Evolutionary conservation across 1,140 invertebrate species (phyloP).

Genomic region (Drosophila pandora): DNA sequence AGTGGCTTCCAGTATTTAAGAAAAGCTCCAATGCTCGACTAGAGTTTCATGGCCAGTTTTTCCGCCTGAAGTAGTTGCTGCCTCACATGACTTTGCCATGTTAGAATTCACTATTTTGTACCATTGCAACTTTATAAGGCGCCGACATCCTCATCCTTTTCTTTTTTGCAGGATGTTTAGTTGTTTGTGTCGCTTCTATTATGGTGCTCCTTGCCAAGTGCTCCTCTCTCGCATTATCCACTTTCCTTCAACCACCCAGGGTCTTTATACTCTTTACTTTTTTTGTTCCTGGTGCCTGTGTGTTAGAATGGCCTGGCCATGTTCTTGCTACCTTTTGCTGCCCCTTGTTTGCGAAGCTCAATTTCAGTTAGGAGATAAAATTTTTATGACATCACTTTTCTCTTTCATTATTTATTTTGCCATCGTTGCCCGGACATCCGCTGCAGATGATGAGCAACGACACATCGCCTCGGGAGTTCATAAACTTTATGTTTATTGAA

Average conservation of each 20-base stretch:
- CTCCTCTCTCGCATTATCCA: constrained; percentile 69
- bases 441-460: constrained; percentile 76
- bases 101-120: constrained; percentile 24
- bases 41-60: constrained; percentile 1
- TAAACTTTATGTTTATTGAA: constrained; percentile 82
- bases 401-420: constrained; percentile 74
- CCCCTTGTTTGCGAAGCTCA: constrained; percentile 63
- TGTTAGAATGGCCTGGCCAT: constrained; percentile 60
- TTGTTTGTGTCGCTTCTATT: constrained; percentile 32
- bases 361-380: constrained; percentile 81
- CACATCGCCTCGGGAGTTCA: constrained; percentile 72
- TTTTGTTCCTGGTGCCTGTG: not conserved
- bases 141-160: constrained; percentile 47
- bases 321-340: constrained; percentile 40
- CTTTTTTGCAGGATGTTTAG: constrained; percentile 27
- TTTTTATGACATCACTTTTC: constrained; percentile 81
- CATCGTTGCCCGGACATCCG: constrained; percentile 45
- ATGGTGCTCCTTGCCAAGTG: constrained; percentile 45
- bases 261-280: constrained; percentile 44
- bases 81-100: constrained; percentile 17
- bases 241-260: constrained; percentile 51
- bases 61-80: constrained; percentile 9
- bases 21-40: not conserved
- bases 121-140: constrained; percentile 35
- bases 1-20: not conserved